Evolutionary conservation across 2,113 vertebrate species (phyloP).

Genomic region (Anoura caudifer): DNA sequence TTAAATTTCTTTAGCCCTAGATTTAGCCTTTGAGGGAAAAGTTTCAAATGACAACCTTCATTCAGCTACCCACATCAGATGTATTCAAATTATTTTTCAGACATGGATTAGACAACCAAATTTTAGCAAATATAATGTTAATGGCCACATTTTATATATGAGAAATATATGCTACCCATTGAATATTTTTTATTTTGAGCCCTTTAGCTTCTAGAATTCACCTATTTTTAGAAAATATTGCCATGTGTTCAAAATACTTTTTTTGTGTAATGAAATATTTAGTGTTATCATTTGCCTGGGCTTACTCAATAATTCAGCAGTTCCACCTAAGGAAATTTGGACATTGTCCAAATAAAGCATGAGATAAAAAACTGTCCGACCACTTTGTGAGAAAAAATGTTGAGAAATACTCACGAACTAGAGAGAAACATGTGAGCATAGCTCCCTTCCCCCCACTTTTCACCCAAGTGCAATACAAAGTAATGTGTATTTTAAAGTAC

Average conservation of each 20-base stretch:
- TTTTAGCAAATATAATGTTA: background rate
- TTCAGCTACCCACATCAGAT: background rate
- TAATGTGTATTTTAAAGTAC: background rate
- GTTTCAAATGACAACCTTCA: slow-evolving; percentile 5
- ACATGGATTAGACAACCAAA: background rate
- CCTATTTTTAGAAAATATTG: slow-evolving; percentile 31
- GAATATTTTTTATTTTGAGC: background rate
- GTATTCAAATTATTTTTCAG: background rate
- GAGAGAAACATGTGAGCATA: background rate
- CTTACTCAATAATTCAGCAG: slow-evolving; percentile 52
- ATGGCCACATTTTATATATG: background rate
- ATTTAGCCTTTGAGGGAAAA: background rate
- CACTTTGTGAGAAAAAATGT: background rate
- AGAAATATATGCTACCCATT: background rate
- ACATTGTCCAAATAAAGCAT: background rate
- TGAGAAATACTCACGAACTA: background rate
- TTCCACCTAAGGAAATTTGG: background rate
- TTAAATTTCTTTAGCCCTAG: slow-evolving; percentile 37
- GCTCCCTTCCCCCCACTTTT: background rate
- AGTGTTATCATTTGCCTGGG: slow-evolving; percentile 17
- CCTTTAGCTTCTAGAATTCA: background rate
- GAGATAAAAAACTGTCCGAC: background rate
- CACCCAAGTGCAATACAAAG: background rate
- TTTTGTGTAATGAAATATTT: slow-evolving; percentile 60
- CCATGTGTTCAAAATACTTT: slow-evolving; percentile 9